A percentile compares a stretch with the other conserved stretches of the same genome.
Conservation (phyloP, 2,797 vertebrate genomes). For the Muraenolepis orangiensis region DNA sequence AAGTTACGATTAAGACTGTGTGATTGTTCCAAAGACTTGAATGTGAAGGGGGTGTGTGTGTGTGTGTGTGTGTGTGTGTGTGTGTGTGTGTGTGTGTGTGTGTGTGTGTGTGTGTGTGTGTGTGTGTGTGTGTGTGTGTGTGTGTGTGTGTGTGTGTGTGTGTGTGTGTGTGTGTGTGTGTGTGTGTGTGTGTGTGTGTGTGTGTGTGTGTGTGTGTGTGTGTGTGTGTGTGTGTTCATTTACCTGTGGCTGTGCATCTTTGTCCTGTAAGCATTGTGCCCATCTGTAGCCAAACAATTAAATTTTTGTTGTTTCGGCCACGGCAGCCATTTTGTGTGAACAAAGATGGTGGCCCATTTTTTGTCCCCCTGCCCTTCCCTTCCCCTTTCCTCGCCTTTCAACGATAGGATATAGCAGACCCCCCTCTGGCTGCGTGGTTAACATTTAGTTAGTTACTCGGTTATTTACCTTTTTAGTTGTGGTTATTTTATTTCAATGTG, state of each 20-base stretch:
- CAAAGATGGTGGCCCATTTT: conserved; percentile 18
- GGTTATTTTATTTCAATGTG: conserved; percentile 64
- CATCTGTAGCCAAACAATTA: conserved; percentile 6
- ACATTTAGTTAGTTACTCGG: neutral
- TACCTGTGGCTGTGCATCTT: neutral
- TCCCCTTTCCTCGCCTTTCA: conserved; percentile 42
- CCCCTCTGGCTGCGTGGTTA: conserved; percentile 51
- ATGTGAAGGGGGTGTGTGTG: conserved; percentile 47
- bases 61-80: conserved; percentile 4
- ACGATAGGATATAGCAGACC: conserved; percentile 50
- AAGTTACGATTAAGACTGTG: conserved; percentile 22
- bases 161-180: conserved; percentile 5
- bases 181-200: conserved; percentile 12
- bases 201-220: no score
- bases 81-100: conserved; percentile 25
- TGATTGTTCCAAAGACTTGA: conserved; percentile 53
- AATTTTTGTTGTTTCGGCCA: conserved; percentile 34
- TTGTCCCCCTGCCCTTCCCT: conserved; percentile 15
- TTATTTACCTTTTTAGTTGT: conserved; percentile 24
- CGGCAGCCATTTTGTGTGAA: conserved; percentile 26
- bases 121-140: conserved; percentile 14
- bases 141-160: conserved; percentile 17
- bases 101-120: neutral
- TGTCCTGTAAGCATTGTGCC: conserved; percentile 22
- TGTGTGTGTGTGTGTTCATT: conserved; percentile 4